Base-by-base conservation (phyloP, 2,888 invertebrate genomes). In the Conistra vaccinii region DNA sequence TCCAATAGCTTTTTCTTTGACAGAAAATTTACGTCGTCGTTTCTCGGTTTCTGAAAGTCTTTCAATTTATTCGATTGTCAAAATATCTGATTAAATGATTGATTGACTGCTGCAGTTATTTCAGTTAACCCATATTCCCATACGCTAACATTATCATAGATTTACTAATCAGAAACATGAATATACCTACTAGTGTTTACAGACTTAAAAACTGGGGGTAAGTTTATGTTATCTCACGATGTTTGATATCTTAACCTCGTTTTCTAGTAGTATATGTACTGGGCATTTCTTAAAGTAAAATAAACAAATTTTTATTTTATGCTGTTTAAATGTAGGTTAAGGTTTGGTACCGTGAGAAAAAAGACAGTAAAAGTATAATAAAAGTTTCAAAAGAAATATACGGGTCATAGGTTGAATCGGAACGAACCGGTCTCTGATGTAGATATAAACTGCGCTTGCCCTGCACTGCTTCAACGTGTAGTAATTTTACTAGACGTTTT, bases 341-440 rank as follows among this genome's bases (percentile, higher is more conserved):
- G 87, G 85, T 81, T 83, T 61, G 42, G 23, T 32, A 58, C 32
- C 85, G 84, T 87, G 84, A 85, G 87, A 87, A 84, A 88, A 81
- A 69, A 78, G 57, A 78, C 78, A 81, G 72, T 85, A 83, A 85
- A 86, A 79, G 73, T 81, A 23, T 62, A 76, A 76, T 76, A 76
- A 76, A 77, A 77, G 73, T 80, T 81, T 86, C 45, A 26, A 68
- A 86, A 86, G 73, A 81, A 80, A 84, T 80, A 69, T 78, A 75
- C 84, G 58, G 89, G 87, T 89, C 88, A 89, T 75, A 90, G 90
- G 89, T 88, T 85, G 85, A 75, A 80, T 76, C 48, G 57, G 62
- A 84, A 86, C 69, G 70, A 84, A 87, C 86, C 82, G 75, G 85
- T 85, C 82, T 81, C 60, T 20, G 26, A 69, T 66, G 68, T 60